Base-by-base conservation (phyloP, 2,888 invertebrate species). In the Caenorhabditis panamensis region DNA sequence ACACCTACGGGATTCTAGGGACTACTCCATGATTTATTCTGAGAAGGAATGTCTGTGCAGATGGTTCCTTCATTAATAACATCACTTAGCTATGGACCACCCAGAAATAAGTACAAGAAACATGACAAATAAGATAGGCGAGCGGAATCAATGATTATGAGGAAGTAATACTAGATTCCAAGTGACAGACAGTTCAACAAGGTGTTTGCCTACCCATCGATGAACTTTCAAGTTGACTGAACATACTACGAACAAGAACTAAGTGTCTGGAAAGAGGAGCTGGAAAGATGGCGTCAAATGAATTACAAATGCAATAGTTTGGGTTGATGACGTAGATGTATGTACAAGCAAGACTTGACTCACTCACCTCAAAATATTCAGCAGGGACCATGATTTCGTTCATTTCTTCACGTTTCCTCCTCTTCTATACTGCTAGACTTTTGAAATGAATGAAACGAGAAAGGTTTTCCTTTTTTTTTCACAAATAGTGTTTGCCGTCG, bases 331-430 rank as follows among this genome's bases (percentile, higher is more conserved):
- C 71, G 71, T 54, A 54, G 49, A 49, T 58, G 22, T 28, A 54
- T 20, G 5, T 26, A 44, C 22, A 26, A 20, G 37, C 18, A 31
- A 37, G 37, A 31, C 31, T 31, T 31, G 31, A 58, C 31, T 64
- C 64, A 75, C 75, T 75, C 61, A 75, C 75, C 75, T 58, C 59
- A 44, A 75, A 61, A 59, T 66, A 75, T 75, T 75, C 75, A 22
- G 75, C 66, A 49, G 59, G 53, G 24, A 66, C 75, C 75, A 66
- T 75, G 24, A 66, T 31, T 53, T 75, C 53, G 28, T 66, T 64
- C 75, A 75, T 75, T 20, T 51, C 22, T 13, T 13, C 8, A 6
- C 2, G 41, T 6, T 41, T 36, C n/a, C 36, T 26, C 11, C n/a
- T 6, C 31, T 54, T 54, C 20, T 20, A n/a, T 22, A 49, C 3